Evolutionary conservation across 2,888 invertebrate species (phyloP), one percentile per base, ranked within the genome.

Genomic region (Periphyllus acericola): DNA sequence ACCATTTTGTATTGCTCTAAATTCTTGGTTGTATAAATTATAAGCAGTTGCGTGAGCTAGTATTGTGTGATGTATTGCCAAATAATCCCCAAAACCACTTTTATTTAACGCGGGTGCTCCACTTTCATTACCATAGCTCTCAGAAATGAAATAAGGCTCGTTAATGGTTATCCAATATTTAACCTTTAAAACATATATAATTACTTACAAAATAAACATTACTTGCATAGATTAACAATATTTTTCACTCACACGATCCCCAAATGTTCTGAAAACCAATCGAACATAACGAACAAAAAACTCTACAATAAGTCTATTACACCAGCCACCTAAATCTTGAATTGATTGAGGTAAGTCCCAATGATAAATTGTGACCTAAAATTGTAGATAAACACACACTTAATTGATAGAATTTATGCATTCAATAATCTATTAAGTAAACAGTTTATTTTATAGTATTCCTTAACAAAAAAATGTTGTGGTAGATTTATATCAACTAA

Each of bases 91-190:
- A 34, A 93, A 90, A 14, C 94, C 94, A 5, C 93, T 94, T 78
- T 92, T 91, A 11, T 89, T 88, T 46, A 91, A 78, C 25, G 90
- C 90, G 1, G 91, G 91, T 11, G 91, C 90, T 40, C 90, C 89
- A 9, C 25, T 29, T 17, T 85, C 90, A 36, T 75, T 71, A 14
- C 90, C 90, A 86, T 91, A 91, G 9, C 90, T 90, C 25, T 89
- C 78, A 17, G 90, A 89, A 0, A 90, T 86, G 32, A 89, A 88
- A 25, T 81, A 66, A 0, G 94, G 94, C 90, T 95, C 95, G 90
- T 95, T 95, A 90, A 95, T 92, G 0, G 95, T 95, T 76, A 95
- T 93, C 94, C 95, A 95, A 52, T 91, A 90, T 90, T 92, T 91
- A 0, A 94, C 91, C 90, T 90, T 82, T 46, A 40, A 74, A 40